Percentiles rank a stretch among this genome's conserved stretches.
Evolutionary conservation across 2,888 invertebrate genomes (phyloP).

Genomic region (Ichneumoninae sp.): DNA sequence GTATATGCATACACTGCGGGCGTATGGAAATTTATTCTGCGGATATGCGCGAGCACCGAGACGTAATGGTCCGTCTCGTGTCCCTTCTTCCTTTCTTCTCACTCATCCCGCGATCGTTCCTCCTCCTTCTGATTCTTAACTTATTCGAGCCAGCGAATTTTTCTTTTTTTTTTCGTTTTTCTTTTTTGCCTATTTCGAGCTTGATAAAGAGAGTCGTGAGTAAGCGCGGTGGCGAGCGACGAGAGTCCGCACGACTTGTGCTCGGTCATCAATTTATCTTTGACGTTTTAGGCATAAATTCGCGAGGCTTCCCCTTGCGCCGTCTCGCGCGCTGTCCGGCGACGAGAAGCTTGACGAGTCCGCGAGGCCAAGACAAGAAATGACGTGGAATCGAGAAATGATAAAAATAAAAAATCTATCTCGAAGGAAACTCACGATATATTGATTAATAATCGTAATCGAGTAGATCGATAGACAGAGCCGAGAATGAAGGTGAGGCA

Average conservation of each 20-base stretch:
- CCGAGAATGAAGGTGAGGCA: constrained; percentile 8
- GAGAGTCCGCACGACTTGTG: constrained; percentile 47
- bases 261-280: constrained; percentile 66
- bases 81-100: constrained; percentile 54
- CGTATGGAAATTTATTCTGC: constrained; percentile 81
- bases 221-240: constrained; percentile 46
- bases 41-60: constrained; percentile 63
- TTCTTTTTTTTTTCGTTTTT: constrained; percentile 10
- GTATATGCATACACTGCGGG: constrained; percentile 52
- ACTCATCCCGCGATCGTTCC: constrained; percentile 18
- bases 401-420: neutral
- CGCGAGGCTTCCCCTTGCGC: constrained; percentile 58
- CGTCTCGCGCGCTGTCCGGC: constrained; percentile 11
- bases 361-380: neutral
- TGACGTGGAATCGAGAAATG: neutral
- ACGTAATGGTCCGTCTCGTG: constrained; percentile 66
- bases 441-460: neutral
- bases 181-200: neutral
- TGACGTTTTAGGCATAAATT: constrained; percentile 79
- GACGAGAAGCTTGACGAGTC: neutral
- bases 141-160: neutral
- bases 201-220: constrained; percentile 60
- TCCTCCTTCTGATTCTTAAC: neutral
- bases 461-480: neutral
- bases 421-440: neutral